Base-by-base conservation (phyloP, 2,888 invertebrate genomes). In the Troglohyphantes excavatus region DNA sequence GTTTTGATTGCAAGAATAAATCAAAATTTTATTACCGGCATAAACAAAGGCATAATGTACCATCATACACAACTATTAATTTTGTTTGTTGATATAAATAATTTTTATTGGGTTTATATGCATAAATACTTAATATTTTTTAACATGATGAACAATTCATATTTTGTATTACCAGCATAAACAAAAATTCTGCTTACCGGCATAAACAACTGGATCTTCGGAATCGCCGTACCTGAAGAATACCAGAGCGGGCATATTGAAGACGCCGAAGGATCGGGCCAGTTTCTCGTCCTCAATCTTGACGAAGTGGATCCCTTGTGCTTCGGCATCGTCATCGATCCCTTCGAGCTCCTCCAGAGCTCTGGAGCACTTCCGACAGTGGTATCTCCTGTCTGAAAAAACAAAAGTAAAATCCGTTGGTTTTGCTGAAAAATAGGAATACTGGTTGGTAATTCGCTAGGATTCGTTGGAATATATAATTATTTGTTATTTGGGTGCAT, bases 271-370 rank as follows among this genome's bases (percentile, higher is more conserved):
- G 75, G 97, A 96, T 93, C 97, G 97, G 17, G 97, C 96, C 95
- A 98, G 95, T 92, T 96, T 95, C 92, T 96, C 96, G 93, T 98
- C 97, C 92, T 98, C 97, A 92, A 98, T 96, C 93, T 98, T 97
- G 2, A 98, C 97, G 92, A 98, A 98, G 93, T 98, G 97, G 91
- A 98, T 98, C 6, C 97, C 97, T 2, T 96, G 97, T 95, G 91
- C 92, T 93, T 98, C 97, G 0, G 97, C 98, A 92, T 98, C 98
- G 93, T 98, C 98, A 92, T 98, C 98, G 92, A 98, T 98, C 93
- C 91, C 92, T 82, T 98, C 98, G 92, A 98, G 94, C 93, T 98
- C 98, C 93, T 97, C 97, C 75, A 98, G 94, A 92, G 98, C 96
- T 92, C 96, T 96, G 65, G 96, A 95, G 93, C 98, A 98, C 26